These are phyloP conservation scores for Semnornis frantzii DNA, from an alignment of 2,113 vertebrate species.

Conservation along the genomic window DNA sequence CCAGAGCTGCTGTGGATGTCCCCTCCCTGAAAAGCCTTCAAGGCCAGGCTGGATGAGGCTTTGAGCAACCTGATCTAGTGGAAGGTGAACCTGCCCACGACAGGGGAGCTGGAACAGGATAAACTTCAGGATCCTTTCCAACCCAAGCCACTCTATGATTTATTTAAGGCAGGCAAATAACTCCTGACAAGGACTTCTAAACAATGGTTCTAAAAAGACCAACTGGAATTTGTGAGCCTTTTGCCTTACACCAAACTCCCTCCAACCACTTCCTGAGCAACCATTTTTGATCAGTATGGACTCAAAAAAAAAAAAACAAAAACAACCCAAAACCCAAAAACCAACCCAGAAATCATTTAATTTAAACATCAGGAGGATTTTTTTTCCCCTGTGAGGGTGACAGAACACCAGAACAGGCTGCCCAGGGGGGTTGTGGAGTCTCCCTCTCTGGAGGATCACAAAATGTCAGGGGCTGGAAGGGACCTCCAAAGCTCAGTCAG, in stretches of 20 bases:
- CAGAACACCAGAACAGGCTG: not conserved
- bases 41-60: not conserved
- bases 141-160: not conserved
- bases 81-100: not conserved
- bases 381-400: no score
- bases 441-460: no score
- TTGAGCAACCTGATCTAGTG: not conserved
- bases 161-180: not conserved
- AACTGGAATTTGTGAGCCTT: not conserved
- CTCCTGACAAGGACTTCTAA: not conserved
- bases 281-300: not conserved
- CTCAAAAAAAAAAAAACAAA: not conserved
- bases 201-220: not conserved
- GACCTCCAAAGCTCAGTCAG: no score
- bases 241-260: not conserved
- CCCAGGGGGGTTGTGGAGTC: no score
- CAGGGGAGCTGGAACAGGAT: not conserved
- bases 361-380: no score
- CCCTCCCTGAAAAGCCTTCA: not conserved
- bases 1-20: not conserved
- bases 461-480: no score
- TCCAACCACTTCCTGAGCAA: not conserved
- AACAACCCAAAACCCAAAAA: no score
- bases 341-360: not conserved
- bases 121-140: not conserved